Evolutionary conservation across 2,797 vertebrate genomes (phyloP).

Genomic region (Pipistrellus pygmaeus): DNA sequence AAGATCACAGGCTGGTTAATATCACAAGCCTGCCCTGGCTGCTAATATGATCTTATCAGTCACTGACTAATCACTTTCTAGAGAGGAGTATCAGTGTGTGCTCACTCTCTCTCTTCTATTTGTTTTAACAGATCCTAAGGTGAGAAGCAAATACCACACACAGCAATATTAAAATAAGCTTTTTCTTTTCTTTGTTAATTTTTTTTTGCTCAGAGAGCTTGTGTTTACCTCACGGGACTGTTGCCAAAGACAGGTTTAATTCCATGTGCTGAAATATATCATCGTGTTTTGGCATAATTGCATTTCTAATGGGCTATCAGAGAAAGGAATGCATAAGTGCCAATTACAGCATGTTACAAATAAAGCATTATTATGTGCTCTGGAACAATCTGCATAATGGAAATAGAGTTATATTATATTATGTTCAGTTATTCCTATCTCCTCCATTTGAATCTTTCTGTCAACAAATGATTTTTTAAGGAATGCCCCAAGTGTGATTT

Average conservation of each 20-base stretch:
- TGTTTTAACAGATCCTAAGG: slow-evolving; percentile 45
- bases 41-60: slow-evolving; percentile 84
- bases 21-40: slow-evolving; percentile 73
- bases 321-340: slow-evolving; percentile 77
- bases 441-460: slow-evolving; percentile 53
- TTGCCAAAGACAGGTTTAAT: slow-evolving; percentile 71
- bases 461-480: slow-evolving; percentile 61
- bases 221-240: slow-evolving; percentile 52
- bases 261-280: slow-evolving; percentile 60
- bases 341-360: slow-evolving; percentile 77
- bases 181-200: slow-evolving; percentile 39
- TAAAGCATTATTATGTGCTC: slow-evolving; percentile 75
- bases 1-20: slow-evolving; percentile 77
- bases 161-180: slow-evolving; percentile 43
- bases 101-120: not conserved
- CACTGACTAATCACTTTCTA: slow-evolving; percentile 82
- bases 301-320: slow-evolving; percentile 76
- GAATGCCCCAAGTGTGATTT: slow-evolving; percentile 37
- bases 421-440: slow-evolving; percentile 65
- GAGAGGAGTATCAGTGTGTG: slow-evolving; percentile 62
- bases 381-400: slow-evolving; percentile 69
- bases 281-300: slow-evolving; percentile 73
- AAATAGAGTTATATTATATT: slow-evolving; percentile 70
- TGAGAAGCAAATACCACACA: not conserved
- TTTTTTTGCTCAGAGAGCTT: slow-evolving; percentile 48